Conservation (phyloP, 2,888 invertebrate species). For the Anodontia alba region DNA sequence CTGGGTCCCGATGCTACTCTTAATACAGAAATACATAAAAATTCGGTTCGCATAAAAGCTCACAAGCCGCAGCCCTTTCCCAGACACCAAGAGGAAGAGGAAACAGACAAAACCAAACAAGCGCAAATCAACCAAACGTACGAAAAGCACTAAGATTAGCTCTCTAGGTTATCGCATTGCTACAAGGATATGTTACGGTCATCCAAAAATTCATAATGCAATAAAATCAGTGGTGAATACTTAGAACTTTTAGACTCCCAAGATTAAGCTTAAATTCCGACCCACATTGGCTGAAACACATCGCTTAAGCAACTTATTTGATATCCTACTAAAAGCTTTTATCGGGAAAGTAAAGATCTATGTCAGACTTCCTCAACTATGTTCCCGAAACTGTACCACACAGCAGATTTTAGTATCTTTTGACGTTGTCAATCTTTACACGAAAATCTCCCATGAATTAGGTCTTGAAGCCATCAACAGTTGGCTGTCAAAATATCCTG, state of each 20-base stretch:
- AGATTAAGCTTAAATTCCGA: neutral
- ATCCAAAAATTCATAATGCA: neutral
- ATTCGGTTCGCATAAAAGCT: too few relatives aligned
- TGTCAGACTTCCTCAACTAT: neutral
- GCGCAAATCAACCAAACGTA: too few relatives aligned
- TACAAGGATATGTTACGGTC: neutral
- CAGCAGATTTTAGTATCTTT: neutral
- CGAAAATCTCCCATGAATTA: neutral
- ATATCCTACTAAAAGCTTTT: neutral
- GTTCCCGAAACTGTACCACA: neutral
- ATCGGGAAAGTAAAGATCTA: neutral
- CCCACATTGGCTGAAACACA: neutral
- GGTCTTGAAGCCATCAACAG: neutral
- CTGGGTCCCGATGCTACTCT: too few relatives aligned
- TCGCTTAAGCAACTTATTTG: constrained; percentile 2
- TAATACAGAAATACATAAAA: too few relatives aligned
- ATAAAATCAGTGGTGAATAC: neutral
- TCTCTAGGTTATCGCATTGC: too few relatives aligned
- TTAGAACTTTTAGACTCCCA: neutral
- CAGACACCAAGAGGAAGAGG: too few relatives aligned
- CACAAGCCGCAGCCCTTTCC: too few relatives aligned
- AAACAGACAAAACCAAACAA: too few relatives aligned
- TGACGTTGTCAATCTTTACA: neutral
- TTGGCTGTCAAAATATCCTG: constrained; percentile 2
- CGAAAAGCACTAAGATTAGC: too few relatives aligned